Percentiles rank a stretch among this genome's conserved stretches.
Evolutionary conservation across 2,888 invertebrate genomes (phyloP).

Genomic region (Nomada flava): DNA sequence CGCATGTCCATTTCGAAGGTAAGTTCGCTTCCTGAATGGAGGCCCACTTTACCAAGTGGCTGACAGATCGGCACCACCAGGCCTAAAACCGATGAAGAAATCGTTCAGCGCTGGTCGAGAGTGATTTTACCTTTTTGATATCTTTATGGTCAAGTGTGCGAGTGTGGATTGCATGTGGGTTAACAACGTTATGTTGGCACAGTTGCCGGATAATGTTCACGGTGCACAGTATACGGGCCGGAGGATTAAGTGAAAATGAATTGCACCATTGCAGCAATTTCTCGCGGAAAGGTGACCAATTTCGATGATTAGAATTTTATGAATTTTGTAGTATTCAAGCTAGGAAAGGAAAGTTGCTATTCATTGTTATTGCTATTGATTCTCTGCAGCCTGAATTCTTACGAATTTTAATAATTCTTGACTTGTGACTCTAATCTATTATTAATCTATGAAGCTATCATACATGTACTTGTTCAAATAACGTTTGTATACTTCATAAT

Average conservation of each 20-base stretch:
- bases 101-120: not conserved
- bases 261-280: not conserved
- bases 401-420: no score
- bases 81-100: conserved; percentile 8
- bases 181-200: not conserved
- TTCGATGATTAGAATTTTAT: not conserved
- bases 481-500: no score
- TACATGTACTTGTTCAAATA: no score
- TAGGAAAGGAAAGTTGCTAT: no score
- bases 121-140: not conserved
- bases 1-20: conserved; percentile 51
- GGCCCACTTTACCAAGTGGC: conserved; percentile 48
- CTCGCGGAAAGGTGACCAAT: not conserved
- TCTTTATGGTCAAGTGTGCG: not conserved
- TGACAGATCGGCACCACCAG: conserved; percentile 23
- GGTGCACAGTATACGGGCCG: not conserved
- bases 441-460: no score
- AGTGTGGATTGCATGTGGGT: not conserved
- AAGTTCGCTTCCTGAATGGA: conserved; percentile 69
- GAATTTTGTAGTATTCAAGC: no score
- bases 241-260: not conserved
- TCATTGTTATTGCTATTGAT: no score
- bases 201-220: no score
- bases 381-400: no score
- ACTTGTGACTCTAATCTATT: no score